These are phyloP conservation scores for Ceratina australensis DNA, from an alignment of 1,140 invertebrate species.

Conservation along the genomic window DNA sequence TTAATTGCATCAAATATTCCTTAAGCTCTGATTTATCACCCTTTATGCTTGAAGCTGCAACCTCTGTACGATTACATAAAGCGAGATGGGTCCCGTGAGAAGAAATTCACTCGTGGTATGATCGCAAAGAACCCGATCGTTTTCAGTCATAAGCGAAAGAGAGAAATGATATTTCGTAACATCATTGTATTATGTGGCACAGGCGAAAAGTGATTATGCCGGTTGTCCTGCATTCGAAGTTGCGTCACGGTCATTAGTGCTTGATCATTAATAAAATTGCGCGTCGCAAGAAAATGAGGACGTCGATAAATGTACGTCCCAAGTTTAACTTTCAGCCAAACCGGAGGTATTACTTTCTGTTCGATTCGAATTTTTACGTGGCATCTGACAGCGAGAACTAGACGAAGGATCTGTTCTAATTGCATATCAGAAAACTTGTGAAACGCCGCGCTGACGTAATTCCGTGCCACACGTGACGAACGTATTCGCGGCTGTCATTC, in stretches of 20 bases:
- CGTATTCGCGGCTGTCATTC: constrained; percentile 39
- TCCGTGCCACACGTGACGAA: constrained; percentile 37
- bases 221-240: constrained; percentile 29
- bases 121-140: constrained; percentile 28
- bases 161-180: constrained; percentile 51
- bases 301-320: constrained; percentile 12
- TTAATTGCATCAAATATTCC: too few species aligned
- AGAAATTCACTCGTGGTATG: constrained; percentile 18
- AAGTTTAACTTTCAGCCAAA: constrained; percentile 29
- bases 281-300: constrained; percentile 44
- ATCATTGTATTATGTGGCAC: constrained; percentile 37
- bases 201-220: constrained; percentile 30
- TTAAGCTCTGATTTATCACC: neutral
- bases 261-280: constrained; percentile 45
- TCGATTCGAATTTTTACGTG: neutral
- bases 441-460: constrained; percentile 41
- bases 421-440: constrained; percentile 31
- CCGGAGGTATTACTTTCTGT: neutral
- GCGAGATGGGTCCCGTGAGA: constrained; percentile 29
- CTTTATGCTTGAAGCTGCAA: neutral
- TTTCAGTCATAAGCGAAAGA: constrained; percentile 23
- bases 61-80: neutral
- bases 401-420: constrained; percentile 34
- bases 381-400: neutral
- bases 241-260: constrained; percentile 52